These are phyloP conservation scores for Forbesichthys agassizii DNA, from an alignment of 2,113 vertebrate species.

Conservation along the genomic window DNA sequence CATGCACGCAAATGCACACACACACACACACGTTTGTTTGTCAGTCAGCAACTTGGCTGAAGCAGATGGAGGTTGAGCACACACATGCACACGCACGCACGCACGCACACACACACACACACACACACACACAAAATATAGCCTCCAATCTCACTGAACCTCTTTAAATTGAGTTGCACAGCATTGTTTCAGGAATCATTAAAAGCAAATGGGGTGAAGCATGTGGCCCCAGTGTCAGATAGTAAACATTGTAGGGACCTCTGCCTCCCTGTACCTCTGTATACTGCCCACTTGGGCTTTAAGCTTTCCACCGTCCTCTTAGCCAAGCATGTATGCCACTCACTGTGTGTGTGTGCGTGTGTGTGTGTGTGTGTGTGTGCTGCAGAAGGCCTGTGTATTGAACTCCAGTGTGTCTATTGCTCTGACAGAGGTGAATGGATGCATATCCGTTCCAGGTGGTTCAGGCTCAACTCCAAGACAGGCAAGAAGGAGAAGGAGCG, in stretches of 20 bases:
- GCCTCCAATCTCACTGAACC: too few species aligned
- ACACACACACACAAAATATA: background rate
- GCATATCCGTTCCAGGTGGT: constrained; percentile 82
- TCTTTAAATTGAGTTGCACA: too few species aligned
- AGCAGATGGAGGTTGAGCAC: too few species aligned
- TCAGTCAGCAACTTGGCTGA: too few species aligned
- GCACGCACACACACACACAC: background rate
- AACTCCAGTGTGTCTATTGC: background rate
- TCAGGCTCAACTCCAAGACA: constrained; percentile 89
- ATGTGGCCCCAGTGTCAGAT: too few species aligned
- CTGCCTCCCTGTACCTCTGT: too few species aligned
- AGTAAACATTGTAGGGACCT: too few species aligned
- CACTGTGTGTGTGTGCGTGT: background rate
- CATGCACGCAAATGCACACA: background rate
- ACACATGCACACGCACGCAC: background rate
- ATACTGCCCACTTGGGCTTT: too few species aligned
- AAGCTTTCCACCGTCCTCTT: too few species aligned
- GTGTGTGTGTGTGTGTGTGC: background rate
- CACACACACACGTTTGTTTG: background rate
- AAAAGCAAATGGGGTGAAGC: too few species aligned
- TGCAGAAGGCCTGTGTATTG: background rate
- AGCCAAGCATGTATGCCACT: background rate
- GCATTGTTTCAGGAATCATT: too few species aligned
- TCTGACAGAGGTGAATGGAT: background rate
- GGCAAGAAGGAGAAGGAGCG: constrained; percentile 97